phyloP scores from a whole-genome alignment of 1,140 invertebrate species.

The Drosophila parvula region DNA sequence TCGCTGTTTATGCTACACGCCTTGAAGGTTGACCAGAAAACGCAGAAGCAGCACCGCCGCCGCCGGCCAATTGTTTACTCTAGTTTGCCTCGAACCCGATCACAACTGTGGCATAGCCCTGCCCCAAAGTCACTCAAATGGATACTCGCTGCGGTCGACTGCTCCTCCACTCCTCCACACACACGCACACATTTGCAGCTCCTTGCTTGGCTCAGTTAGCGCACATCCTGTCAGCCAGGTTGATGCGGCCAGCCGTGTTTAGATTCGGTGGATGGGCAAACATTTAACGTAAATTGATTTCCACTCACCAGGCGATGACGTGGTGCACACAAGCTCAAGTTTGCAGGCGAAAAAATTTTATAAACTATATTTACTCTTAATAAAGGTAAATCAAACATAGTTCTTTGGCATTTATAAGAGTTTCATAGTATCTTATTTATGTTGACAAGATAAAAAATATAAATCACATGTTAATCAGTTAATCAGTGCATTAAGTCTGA shows the following conservation, averaged over 20 bases:
- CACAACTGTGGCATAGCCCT: not conserved
- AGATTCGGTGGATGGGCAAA: slow-evolving; percentile 61
- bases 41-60: slow-evolving; percentile 30
- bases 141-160: slow-evolving; percentile 56
- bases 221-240: slow-evolving; percentile 36
- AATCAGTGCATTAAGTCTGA: not conserved
- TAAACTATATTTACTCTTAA: too few species aligned
- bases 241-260: slow-evolving; percentile 47
- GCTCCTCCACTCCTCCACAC: slow-evolving; percentile 16
- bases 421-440: too few species aligned
- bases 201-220: slow-evolving; percentile 34
- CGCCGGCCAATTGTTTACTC: slow-evolving; percentile 32
- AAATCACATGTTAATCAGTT: not conserved
- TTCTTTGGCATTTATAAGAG: too few species aligned
- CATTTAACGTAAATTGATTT: slow-evolving; percentile 74
- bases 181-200: not conserved
- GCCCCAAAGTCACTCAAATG: slow-evolving; percentile 62
- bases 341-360: slow-evolving; percentile 6
- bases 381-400: too few species aligned
- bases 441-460: too few species aligned
- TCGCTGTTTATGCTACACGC: slow-evolving; percentile 39
- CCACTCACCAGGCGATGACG: slow-evolving; percentile 56
- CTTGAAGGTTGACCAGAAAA: slow-evolving; percentile 27
- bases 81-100: slow-evolving; percentile 21
- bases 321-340: slow-evolving; percentile 27